Conservation (phyloP, 2,797 vertebrate genomes). For the Erpetoichthys calabaricus region DNA sequence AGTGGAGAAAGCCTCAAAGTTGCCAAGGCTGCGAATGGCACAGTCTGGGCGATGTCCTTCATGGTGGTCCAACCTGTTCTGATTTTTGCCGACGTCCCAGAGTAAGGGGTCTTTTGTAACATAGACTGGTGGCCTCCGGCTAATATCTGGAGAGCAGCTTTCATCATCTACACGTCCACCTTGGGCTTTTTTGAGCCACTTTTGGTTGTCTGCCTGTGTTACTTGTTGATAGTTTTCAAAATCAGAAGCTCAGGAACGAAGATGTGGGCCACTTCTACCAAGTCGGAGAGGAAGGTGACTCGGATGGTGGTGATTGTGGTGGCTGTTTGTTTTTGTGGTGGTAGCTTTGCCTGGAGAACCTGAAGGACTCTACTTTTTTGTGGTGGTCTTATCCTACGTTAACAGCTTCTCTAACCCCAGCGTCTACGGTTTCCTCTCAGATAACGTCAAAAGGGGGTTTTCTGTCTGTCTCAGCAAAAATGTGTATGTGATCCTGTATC, state of each 20-base stretch:
- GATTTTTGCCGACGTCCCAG: conserved; percentile 68
- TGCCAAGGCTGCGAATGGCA: conserved; percentile 61
- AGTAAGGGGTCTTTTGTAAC: conserved; percentile 69
- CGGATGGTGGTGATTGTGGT: conserved; percentile 92
- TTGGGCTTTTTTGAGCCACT: conserved; percentile 79
- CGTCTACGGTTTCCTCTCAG: conserved; percentile 79
- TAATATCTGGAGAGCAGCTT: conserved; percentile 57
- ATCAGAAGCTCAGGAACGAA: conserved; percentile 70
- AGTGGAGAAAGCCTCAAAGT: conserved; percentile 69
- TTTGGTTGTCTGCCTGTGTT: conserved; percentile 78
- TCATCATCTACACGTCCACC: conserved; percentile 78
- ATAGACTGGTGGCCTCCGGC: conserved; percentile 75
- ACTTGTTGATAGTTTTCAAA: conserved; percentile 79
- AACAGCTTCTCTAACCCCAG: conserved; percentile 90
- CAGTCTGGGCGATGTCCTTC: conserved; percentile 73
- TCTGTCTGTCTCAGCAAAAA: too few relatives aligned
- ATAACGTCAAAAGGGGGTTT: conserved; percentile 66
- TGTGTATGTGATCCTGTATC: too few relatives aligned
- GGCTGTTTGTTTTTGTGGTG: conserved; percentile 76
- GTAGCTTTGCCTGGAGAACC: conserved; percentile 63
- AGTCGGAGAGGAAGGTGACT: conserved; percentile 76
- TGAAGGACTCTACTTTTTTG: conserved; percentile 58
- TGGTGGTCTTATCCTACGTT: conserved; percentile 78
- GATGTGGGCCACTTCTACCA: conserved; percentile 50
- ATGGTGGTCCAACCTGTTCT: conserved; percentile 72